phyloP scores from a whole-genome alignment of 2,113 vertebrate species.

The Silurus glanis region DNA sequence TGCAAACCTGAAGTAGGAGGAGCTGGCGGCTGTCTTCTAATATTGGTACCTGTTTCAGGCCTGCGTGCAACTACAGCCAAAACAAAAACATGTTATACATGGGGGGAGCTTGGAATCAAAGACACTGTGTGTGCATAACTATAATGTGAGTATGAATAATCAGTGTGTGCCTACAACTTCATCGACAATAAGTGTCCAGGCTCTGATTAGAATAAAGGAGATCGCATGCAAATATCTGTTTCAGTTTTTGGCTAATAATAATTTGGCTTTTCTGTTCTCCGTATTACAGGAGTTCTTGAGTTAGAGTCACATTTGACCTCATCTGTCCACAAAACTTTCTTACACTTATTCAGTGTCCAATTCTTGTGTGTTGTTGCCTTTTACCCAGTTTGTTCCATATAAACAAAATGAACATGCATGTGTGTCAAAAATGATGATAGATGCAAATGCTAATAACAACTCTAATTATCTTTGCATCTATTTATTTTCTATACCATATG shows the following conservation, averaged over 20 bases:
- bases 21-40: slow-evolving; percentile 68
- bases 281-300: too few relatives aligned
- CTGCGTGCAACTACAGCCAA: slow-evolving; percentile 66
- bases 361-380: too few relatives aligned
- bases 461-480: too few relatives aligned
- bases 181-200: background rate
- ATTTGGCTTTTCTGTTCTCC: background rate
- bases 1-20: slow-evolving; percentile 72
- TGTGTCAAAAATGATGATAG: too few relatives aligned
- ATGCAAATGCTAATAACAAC: background rate
- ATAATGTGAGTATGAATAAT: background rate
- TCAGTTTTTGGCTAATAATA: background rate
- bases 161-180: background rate
- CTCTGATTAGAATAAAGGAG: background rate
- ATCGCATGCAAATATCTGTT: background rate
- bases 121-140: background rate
- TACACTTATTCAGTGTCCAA: too few relatives aligned
- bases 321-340: too few relatives aligned
- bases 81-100: background rate
- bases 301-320: too few relatives aligned
- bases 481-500: too few relatives aligned
- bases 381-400: too few relatives aligned
- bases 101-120: slow-evolving; percentile 5
- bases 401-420: too few relatives aligned
- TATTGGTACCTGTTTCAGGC: slow-evolving; percentile 63